Evolutionary conservation across 2,113 vertebrate species (phyloP), one percentile per base, ranked within the genome.

Genomic region (Sialia sialis): DNA sequence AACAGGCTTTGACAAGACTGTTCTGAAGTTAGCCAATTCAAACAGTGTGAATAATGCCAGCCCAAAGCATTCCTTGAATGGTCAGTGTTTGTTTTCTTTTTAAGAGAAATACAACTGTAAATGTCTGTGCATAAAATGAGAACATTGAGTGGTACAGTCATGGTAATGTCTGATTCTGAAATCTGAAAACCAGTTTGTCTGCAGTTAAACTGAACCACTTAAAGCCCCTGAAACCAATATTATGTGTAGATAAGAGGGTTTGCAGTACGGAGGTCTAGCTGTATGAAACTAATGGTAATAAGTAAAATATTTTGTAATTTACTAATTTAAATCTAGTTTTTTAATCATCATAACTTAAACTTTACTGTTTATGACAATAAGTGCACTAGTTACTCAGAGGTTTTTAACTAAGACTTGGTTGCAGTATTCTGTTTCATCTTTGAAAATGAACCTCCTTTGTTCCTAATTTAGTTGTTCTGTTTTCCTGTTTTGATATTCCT

Each of bases 31-130:
- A 78, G 98, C 98, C 76, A 98, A 98, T 91, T 93, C 97, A 2
- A 98, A 93, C 79, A 97, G 98, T 44, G 92, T 97, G 95, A 99
- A 97, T 88, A 98, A 98, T 16, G 98, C 98, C 83, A 99, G 99
- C 95, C 99, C 99, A 32, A 99, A 99, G n/a, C 99, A 99, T 94
- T 93, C 97, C 68, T 89, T 97, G 92, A 99, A 99, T 25, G 99
- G 99, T 99, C 90, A 98, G 97, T 82, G 41, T 41, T 66, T 60
- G 52, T 8, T 82, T 82, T 67, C 23, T 70, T 89, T 20, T 49
- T 38, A 20, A 69, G 52, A 54, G 49, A 60, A 79, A 21, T 41
- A 22, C 4, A 25, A 0, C 36, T 25, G 29, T 73, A 41, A 41
- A 36, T 36, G 9, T 68, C 7, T 36, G 32, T 52, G 5, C 8